Evolutionary conservation across 64 coral and sea anemone genomes (phyloP).

Genomic region (Pachyseris speciosa): DNA sequence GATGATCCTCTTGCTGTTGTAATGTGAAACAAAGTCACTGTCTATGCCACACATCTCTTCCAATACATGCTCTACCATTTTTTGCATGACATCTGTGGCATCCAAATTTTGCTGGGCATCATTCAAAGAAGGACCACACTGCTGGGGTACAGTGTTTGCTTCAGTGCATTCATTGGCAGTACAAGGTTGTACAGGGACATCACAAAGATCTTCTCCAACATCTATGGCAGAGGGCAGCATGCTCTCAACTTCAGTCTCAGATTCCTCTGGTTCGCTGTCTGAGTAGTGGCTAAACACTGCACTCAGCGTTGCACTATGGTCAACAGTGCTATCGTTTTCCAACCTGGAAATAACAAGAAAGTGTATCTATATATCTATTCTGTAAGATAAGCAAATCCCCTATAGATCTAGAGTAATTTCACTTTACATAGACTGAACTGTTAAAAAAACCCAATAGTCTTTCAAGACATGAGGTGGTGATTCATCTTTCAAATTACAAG

Average conservation of each 20-base stretch:
- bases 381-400: background rate
- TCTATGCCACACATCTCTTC: background rate
- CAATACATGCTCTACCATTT: background rate
- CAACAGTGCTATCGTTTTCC: background rate
- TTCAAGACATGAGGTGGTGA: background rate
- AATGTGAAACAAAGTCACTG: constrained; percentile 8
- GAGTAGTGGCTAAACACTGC: constrained; percentile 10
- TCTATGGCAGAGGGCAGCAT: constrained; percentile 5
- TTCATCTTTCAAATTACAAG: background rate
- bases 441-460: background rate
- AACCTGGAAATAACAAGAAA: background rate
- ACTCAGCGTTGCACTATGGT: constrained; percentile 4
- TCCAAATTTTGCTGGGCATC: background rate
- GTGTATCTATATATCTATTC: background rate
- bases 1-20: background rate
- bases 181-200: background rate
- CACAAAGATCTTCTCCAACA: background rate
- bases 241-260: background rate
- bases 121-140: background rate
- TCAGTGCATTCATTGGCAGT: background rate
- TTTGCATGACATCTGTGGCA: background rate
- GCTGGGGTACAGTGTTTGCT: background rate
- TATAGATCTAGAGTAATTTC: background rate
- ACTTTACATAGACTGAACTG: background rate
- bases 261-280: constrained; percentile 3